Evolutionary conservation across 2,888 invertebrate species (phyloP).

Genomic region (Trissolcus japonicus): DNA sequence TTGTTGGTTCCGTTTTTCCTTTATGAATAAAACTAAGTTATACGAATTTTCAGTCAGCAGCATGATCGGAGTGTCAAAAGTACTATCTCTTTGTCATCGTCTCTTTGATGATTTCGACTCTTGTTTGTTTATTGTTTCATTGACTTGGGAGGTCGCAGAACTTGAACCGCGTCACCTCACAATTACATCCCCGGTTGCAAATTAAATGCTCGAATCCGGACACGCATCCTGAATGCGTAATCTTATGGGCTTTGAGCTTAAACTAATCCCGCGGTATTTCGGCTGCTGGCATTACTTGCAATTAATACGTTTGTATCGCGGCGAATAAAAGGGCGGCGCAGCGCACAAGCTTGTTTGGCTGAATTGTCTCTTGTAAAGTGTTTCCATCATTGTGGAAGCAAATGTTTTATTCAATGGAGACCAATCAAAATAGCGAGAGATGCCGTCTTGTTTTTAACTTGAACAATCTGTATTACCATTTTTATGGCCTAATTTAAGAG

Average conservation of each 20-base stretch:
- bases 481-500: too few relatives aligned
- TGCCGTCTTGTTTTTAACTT: too few relatives aligned
- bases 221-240: slow-evolving; percentile 11
- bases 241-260: slow-evolving; percentile 8
- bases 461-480: too few relatives aligned
- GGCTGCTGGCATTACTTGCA: slow-evolving; percentile 8
- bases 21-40: too few relatives aligned
- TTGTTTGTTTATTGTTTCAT: slow-evolving; percentile 59
- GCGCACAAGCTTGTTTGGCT: too few relatives aligned
- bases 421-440: too few relatives aligned
- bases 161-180: too few relatives aligned
- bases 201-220: slow-evolving; percentile 19
- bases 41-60: slow-evolving; percentile 27
- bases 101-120: slow-evolving; percentile 50
- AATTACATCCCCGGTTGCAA: slow-evolving; percentile 10
- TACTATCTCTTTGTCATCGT: slow-evolving; percentile 39
- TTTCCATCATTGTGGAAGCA: too few relatives aligned
- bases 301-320: slow-evolving; percentile 4
- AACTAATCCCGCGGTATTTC: slow-evolving; percentile 5
- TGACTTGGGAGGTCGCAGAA: slow-evolving; percentile 22
- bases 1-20: slow-evolving; percentile 4
- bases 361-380: too few relatives aligned
- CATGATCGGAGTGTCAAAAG: slow-evolving; percentile 50
- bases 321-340: neutral
- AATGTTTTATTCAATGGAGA: too few relatives aligned